phyloP scores from a whole-genome alignment of 2,888 invertebrate genomes.

The Emmelina monodactyla region DNA sequence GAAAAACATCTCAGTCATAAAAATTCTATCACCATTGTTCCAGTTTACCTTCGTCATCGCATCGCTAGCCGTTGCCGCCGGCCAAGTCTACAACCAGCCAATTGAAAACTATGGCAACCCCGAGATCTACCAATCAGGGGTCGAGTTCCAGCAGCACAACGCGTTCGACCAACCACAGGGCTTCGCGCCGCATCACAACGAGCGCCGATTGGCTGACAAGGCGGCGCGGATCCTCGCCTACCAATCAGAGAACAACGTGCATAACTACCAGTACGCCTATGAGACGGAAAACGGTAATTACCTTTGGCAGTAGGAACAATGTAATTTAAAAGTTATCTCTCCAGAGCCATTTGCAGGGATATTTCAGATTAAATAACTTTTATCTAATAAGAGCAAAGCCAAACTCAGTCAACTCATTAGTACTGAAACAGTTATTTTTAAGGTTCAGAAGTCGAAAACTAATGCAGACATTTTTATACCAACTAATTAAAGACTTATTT shows the following conservation, averaged over 20 bases:
- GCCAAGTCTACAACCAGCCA: slow-evolving; percentile 27
- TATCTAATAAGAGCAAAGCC: no score
- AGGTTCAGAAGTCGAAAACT: no score
- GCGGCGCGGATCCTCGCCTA: slow-evolving; percentile 33
- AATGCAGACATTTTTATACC: no score
- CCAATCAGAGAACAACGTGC: slow-evolving; percentile 32
- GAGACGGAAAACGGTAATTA: slow-evolving; percentile 69
- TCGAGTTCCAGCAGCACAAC: slow-evolving; percentile 30
- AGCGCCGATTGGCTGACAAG: slow-evolving; percentile 23
- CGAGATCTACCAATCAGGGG: slow-evolving; percentile 34
- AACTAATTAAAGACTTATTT: no score
- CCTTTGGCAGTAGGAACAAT: no score
- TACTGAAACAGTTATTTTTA: no score
- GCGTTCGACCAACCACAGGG: slow-evolving; percentile 29
- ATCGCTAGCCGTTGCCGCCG: slow-evolving; percentile 34
- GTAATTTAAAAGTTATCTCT: no score
- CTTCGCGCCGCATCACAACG: slow-evolving; percentile 15
- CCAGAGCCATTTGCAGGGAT: no score
- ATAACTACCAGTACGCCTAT: slow-evolving; percentile 53
- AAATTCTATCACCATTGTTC: neutral
- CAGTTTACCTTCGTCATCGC: slow-evolving; percentile 33
- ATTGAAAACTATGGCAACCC: slow-evolving; percentile 25
- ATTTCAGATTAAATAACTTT: no score
- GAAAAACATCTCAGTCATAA: no score
- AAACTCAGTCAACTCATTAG: no score